Evolutionary conservation across 2,113 vertebrate species (phyloP).

Genomic region (Melanotaenia duboulayi): DNA sequence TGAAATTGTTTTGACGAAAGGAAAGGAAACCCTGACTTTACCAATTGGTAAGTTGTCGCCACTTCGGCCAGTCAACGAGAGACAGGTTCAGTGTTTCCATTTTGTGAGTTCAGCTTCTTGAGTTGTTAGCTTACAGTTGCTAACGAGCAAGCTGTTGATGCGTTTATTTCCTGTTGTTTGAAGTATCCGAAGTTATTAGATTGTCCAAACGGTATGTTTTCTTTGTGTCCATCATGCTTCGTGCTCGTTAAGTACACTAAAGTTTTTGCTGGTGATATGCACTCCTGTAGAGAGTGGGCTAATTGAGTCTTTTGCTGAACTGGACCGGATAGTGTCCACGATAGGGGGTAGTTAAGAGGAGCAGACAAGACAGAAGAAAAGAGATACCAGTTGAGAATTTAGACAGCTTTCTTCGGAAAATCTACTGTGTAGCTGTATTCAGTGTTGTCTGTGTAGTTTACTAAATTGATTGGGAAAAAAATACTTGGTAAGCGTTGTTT

Average conservation of each 20-base stretch:
- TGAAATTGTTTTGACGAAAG: slow-evolving; percentile 29
- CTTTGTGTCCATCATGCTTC: not conserved
- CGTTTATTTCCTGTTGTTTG: not conserved
- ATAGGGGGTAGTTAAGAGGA: slow-evolving; percentile 3
- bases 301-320: slow-evolving; percentile 11
- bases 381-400: slow-evolving; percentile 40
- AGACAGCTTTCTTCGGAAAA: not conserved
- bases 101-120: slow-evolving; percentile 62
- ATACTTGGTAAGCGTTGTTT: no score
- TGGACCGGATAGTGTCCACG: slow-evolving; percentile 26
- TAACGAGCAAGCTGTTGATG: slow-evolving; percentile 49
- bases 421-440: not conserved
- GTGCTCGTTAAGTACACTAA: not conserved
- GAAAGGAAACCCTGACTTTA: slow-evolving; percentile 13
- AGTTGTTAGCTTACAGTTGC: slow-evolving; percentile 62
- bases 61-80: slow-evolving; percentile 6
- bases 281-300: slow-evolving; percentile 1
- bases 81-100: slow-evolving; percentile 69
- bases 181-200: not conserved
- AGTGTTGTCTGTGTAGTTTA: no score
- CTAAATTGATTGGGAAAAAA: no score
- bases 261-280: not conserved
- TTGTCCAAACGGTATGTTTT: not conserved
- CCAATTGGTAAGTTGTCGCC: slow-evolving; percentile 68
- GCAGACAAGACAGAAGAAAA: slow-evolving; percentile 14